Percentiles rank a stretch among this genome's conserved stretches.
Evolutionary conservation across 1,140 invertebrate species (phyloP).

Genomic region (Drosophila grimshawi): DNA sequence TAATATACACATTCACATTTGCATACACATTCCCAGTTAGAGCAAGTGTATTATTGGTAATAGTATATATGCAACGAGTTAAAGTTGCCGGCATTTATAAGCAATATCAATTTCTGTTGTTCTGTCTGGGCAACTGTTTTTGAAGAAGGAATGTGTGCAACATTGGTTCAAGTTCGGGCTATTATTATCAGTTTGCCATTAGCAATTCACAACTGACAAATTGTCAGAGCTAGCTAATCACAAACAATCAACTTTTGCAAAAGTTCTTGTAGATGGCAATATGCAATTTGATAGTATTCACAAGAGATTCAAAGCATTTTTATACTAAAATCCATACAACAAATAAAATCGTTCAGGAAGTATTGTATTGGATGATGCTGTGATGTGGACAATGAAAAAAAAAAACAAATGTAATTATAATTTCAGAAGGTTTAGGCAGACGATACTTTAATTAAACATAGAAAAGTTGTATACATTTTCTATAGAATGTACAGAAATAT

Average conservation of each 20-base stretch:
- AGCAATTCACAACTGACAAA: not conserved
- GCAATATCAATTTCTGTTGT: slow-evolving; percentile 48
- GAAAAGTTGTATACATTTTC: no score
- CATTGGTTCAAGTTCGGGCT: slow-evolving; percentile 21
- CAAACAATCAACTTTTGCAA: not conserved
- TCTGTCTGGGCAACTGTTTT: slow-evolving; percentile 35
- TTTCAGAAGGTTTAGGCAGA: no score
- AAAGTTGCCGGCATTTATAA: slow-evolving; percentile 51
- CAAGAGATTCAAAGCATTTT: no score
- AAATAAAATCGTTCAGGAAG: no score
- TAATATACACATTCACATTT: slow-evolving; percentile 3
- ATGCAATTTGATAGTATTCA: no score
- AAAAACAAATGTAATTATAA: no score
- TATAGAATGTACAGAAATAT: no score
- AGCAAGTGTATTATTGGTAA: slow-evolving; percentile 59
- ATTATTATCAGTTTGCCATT: slow-evolving; percentile 36
- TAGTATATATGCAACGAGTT: slow-evolving; percentile 69
- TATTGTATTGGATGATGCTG: no score
- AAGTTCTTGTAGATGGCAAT: not conserved
- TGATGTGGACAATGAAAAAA: no score
- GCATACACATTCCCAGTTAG: not conserved
- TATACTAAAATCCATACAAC: no score
- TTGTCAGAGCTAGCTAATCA: not conserved
- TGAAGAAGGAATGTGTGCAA: slow-evolving; percentile 23
- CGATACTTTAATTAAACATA: no score